phyloP scores from a whole-genome alignment of 2,113 vertebrate genomes.

The Trochalopteron elliotii region DNA sequence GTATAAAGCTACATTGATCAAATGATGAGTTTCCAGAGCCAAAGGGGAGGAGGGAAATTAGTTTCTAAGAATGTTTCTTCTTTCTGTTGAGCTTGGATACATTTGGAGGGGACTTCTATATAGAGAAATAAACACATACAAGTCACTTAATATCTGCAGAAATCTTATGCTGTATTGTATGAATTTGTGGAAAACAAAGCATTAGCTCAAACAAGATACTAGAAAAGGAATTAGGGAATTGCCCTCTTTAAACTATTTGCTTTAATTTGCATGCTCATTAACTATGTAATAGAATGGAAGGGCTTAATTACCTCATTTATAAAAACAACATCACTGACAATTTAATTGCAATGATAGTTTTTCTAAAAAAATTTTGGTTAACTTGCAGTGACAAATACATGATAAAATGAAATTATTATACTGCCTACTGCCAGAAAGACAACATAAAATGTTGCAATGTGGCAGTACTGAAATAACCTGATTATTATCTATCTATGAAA shows the following conservation, averaged over 20 bases:
- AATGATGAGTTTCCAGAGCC: background rate
- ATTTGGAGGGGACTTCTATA: background rate
- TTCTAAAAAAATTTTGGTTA: background rate
- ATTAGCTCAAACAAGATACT: background rate
- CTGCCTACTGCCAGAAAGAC: background rate
- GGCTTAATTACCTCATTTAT: background rate
- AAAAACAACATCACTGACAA: background rate
- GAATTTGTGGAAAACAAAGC: background rate
- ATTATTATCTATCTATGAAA: background rate
- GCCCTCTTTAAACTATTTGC: background rate
- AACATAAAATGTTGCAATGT: background rate
- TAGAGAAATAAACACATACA: background rate
- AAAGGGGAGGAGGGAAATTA: background rate
- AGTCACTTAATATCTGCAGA: background rate
- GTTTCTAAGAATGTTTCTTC: background rate
- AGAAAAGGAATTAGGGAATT: background rate
- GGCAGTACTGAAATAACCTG: background rate
- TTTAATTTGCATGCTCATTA: background rate
- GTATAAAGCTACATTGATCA: background rate
- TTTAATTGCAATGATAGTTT: background rate
- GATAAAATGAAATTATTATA: background rate
- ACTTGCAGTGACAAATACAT: background rate
- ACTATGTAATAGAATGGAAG: background rate
- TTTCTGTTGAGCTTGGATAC: background rate
- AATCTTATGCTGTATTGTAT: background rate